A percentile compares a stretch with the other conserved stretches of the same genome.
Conservation (phyloP, 64 coral and sea anemone genomes). For the Montipora efflorescens region DNA sequence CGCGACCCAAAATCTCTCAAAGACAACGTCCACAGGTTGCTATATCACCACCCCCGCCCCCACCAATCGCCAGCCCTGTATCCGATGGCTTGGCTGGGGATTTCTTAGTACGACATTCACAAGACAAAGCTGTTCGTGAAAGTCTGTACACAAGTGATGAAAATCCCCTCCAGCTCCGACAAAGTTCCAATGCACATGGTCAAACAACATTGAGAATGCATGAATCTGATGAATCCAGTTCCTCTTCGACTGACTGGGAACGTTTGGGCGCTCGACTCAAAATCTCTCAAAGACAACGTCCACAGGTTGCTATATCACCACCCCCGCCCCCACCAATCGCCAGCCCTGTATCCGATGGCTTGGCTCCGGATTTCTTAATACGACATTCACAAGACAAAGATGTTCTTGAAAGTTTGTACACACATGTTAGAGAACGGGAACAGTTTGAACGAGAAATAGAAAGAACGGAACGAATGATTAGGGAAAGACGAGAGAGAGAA, state of each 20-base stretch:
- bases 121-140: not conserved
- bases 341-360: not conserved
- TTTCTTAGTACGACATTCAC: not conserved
- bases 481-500: conserved; percentile 7
- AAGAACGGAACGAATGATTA: conserved; percentile 19
- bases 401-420: not conserved
- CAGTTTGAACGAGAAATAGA: conserved; percentile 34
- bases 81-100: not conserved
- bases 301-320: too few relatives aligned
- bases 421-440: not conserved
- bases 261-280: too few relatives aligned
- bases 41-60: too few relatives aligned
- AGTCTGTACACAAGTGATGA: too few relatives aligned
- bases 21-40: not conserved
- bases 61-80: not conserved
- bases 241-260: too few relatives aligned
- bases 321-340: too few relatives aligned
- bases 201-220: not conserved
- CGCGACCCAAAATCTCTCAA: not conserved
- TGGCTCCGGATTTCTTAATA: not conserved
- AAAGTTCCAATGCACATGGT: not conserved
- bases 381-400: not conserved
- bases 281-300: too few relatives aligned
- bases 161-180: too few relatives aligned
- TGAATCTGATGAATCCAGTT: too few relatives aligned